A percentile compares a stretch with the other conserved stretches of the same genome.
Evolutionary conservation across 2,113 vertebrate species (phyloP).

Genomic region (Phaethornis superciliosus): DNA sequence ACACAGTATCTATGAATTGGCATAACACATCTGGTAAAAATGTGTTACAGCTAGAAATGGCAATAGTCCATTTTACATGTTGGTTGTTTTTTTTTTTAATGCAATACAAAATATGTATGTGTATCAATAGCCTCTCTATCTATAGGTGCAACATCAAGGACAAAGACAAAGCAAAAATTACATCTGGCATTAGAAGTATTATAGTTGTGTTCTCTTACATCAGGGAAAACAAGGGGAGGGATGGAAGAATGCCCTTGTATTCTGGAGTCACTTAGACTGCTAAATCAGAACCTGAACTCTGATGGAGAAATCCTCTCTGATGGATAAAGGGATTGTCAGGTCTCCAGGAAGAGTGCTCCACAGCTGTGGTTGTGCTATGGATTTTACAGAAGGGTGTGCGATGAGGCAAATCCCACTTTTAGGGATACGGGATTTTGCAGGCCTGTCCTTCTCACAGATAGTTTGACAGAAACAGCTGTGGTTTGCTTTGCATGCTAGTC

Average conservation of each 20-base stretch:
- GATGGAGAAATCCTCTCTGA: not conserved
- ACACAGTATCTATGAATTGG: not conserved
- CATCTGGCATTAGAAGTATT: not conserved
- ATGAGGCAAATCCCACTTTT: not conserved
- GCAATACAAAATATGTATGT: not conserved
- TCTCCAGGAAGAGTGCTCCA: not conserved
- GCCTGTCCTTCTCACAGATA: not conserved
- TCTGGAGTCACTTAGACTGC: not conserved
- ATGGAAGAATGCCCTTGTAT: not conserved
- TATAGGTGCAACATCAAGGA: not conserved
- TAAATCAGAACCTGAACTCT: not conserved
- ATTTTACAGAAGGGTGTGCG: not conserved
- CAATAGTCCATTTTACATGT: not conserved
- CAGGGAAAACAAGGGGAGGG: rapidly evolving
- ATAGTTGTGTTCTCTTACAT: not conserved
- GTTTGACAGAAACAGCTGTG: not conserved
- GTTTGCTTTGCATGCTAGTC: not conserved
- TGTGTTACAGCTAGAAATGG: not conserved
- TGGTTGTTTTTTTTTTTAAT: not conserved
- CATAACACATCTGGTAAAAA: conserved; percentile 28
- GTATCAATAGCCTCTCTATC: not conserved
- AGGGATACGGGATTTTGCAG: not conserved
- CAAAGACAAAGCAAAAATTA: not conserved
- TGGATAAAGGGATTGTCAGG: not conserved
- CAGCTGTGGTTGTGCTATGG: not conserved